Evolutionary conservation across 2,113 vertebrate species (phyloP).

Genomic region (Rhabdornis inornatus): DNA sequence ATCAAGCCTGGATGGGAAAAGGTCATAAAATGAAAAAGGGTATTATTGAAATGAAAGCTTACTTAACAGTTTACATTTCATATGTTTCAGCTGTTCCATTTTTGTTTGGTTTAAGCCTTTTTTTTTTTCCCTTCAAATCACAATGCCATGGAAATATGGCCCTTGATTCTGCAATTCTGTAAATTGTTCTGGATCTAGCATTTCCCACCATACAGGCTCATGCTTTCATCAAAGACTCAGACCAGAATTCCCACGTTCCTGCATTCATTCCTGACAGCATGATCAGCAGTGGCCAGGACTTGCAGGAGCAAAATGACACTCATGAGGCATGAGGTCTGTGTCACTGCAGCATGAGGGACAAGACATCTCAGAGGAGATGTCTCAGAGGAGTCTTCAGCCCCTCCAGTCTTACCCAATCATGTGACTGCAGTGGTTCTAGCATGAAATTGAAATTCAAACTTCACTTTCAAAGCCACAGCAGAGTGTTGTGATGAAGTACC

Average conservation of each 20-base stretch:
- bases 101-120: neutral
- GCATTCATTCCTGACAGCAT: neutral
- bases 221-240: neutral
- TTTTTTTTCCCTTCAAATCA: fast-evolving
- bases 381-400: neutral
- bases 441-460: neutral
- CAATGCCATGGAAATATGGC: neutral
- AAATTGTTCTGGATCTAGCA: neutral
- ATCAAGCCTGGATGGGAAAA: neutral
- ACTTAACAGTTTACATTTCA: neutral
- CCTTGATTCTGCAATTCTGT: neutral
- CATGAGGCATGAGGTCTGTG: fast-evolving
- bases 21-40: neutral
- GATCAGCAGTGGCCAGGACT: neutral
- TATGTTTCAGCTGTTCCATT: neutral
- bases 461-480: neutral
- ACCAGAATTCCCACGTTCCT: neutral
- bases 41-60: neutral
- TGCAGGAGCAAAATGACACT: neutral
- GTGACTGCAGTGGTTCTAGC: neutral
- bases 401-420: neutral
- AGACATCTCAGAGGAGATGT: neutral
- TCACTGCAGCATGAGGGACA: neutral
- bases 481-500: neutral
- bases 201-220: neutral